Conservation (phyloP, 2,888 invertebrate genomes). For the Synergus umbraculus region DNA sequence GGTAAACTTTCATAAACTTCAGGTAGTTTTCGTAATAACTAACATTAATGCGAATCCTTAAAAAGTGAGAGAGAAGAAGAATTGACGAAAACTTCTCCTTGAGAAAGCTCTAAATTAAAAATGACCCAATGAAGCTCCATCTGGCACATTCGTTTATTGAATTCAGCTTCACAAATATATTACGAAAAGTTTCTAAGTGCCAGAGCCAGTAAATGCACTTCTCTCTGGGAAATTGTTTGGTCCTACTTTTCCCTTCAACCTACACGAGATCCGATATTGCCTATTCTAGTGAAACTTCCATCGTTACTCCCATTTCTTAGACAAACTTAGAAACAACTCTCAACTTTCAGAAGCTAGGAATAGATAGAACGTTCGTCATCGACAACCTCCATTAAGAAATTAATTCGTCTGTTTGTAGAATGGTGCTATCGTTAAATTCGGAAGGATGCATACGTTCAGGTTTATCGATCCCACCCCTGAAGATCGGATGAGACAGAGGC, state of each 20-base stretch:
- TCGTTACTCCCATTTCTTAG: not conserved
- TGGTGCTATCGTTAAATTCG: slow-evolving; percentile 91
- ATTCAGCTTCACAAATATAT: slow-evolving; percentile 9
- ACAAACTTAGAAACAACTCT: not conserved
- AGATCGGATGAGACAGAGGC: slow-evolving; percentile 86
- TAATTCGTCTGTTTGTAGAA: slow-evolving; percentile 79
- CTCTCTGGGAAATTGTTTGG: slow-evolving; percentile 18
- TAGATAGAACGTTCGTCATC: not conserved
- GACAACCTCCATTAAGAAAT: not conserved
- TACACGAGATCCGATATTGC: slow-evolving; percentile 10
- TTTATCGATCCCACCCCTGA: slow-evolving; percentile 91
- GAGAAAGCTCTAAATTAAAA: not conserved
- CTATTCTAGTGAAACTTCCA: slow-evolving; percentile 3
- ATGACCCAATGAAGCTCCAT: not conserved
- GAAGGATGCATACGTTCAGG: slow-evolving; percentile 90
- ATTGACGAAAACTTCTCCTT: not conserved
- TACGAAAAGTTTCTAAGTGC: slow-evolving; percentile 29
- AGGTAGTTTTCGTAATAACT: slow-evolving; percentile 37
- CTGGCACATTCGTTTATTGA: slow-evolving; percentile 2
- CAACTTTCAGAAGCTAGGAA: not conserved
- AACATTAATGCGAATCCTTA: not conserved
- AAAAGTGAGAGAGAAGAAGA: no score
- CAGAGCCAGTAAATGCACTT: slow-evolving; percentile 12
- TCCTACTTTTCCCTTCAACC: slow-evolving; percentile 15
- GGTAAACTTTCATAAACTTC: slow-evolving; percentile 74